Percentiles rank a stretch among this genome's conserved stretches.
phyloP scores from a whole-genome alignment of 2,797 vertebrate genomes.

The Iguana delicatissima region DNA sequence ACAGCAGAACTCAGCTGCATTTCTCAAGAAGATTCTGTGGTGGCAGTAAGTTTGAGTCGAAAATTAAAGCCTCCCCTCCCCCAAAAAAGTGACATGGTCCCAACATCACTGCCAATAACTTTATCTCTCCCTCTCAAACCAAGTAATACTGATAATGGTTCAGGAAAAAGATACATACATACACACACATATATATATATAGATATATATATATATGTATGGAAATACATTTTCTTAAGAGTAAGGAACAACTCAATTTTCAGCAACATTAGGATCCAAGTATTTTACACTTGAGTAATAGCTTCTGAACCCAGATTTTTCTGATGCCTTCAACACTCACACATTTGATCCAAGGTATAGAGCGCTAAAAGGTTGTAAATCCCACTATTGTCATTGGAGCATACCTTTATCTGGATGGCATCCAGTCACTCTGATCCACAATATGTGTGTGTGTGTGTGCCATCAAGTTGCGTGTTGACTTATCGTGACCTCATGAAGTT shows the following conservation, averaged over 20 bases:
- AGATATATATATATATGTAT: too few species aligned
- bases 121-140: too few species aligned
- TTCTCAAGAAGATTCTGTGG: not conserved
- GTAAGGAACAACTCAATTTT: not conserved
- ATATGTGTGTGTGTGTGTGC: too few species aligned
- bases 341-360: not conserved
- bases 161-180: not conserved
- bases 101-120: not conserved
- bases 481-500: too few species aligned
- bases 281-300: not conserved
- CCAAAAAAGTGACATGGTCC: not conserved
- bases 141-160: too few species aligned
- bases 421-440: not conserved
- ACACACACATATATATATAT: too few species aligned
- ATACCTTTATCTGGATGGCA: not conserved
- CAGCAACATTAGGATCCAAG: slow-evolving; percentile 16
- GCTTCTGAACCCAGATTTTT: not conserved
- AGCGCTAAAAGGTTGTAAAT: not conserved
- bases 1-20: not conserved
- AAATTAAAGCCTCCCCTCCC: too few species aligned
- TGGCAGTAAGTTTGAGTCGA: too few species aligned
- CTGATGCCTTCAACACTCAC: not conserved
- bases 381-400: not conserved
- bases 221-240: not conserved
- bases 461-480: too few species aligned